phyloP scores from a whole-genome alignment of 2,797 vertebrate genomes.

The Melanotaenia parkinsoni region DNA sequence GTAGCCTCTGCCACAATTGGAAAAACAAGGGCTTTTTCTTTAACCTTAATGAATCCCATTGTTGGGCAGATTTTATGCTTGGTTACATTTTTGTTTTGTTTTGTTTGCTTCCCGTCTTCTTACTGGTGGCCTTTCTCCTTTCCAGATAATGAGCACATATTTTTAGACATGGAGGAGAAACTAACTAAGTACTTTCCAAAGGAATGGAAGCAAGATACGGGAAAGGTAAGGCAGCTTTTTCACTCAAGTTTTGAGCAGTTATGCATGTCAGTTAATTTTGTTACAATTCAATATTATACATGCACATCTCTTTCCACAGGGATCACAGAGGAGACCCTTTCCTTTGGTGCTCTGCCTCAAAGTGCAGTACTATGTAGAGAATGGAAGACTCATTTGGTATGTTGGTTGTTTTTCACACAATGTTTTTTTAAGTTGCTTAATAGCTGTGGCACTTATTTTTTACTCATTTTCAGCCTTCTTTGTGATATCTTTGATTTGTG shows the following conservation, averaged over 20 bases:
- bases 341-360: constrained; percentile 88
- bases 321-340: constrained; percentile 77
- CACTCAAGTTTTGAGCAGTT: background rate
- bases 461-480: constrained; percentile 14
- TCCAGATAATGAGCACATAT: constrained; percentile 91
- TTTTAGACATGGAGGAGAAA: constrained; percentile 92
- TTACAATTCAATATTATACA: constrained; percentile 36
- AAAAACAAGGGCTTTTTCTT: constrained; percentile 56
- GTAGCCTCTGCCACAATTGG: constrained; percentile 53
- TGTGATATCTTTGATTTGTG: constrained; percentile 5
- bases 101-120: constrained; percentile 63
- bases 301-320: constrained; percentile 74
- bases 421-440: background rate
- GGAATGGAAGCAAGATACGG: constrained; percentile 87
- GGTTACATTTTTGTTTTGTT: constrained; percentile 69
- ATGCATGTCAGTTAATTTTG: constrained; percentile 7
- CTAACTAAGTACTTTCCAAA: constrained; percentile 90
- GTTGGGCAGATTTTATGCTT: constrained; percentile 72
- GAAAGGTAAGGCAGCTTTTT: constrained; percentile 74
- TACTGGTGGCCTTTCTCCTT: constrained; percentile 53
- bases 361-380: constrained; percentile 92
- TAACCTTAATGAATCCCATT: constrained; percentile 71
- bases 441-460: background rate
- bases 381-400: constrained; percentile 89
- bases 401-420: background rate